Conservation (phyloP, 1,140 invertebrate species). For the Oedothorax gibbosus region DNA sequence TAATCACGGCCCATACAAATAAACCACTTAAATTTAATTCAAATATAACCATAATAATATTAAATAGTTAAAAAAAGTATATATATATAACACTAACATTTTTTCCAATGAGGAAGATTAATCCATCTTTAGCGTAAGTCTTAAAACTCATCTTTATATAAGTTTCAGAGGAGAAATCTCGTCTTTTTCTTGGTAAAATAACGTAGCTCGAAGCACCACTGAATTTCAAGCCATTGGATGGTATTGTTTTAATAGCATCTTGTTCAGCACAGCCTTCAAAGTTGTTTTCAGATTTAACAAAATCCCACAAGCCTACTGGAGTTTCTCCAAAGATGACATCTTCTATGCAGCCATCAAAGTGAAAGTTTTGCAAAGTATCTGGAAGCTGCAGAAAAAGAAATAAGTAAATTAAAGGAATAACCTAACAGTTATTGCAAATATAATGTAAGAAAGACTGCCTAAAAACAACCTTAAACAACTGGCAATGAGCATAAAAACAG, state of each 20-base stretch:
- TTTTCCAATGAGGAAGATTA: constrained; percentile 86
- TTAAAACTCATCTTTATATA: constrained; percentile 83
- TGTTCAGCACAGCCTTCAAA: constrained; percentile 79
- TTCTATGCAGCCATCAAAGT: constrained; percentile 91
- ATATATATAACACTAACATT: constrained; percentile 66
- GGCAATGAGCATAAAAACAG: too few relatives aligned
- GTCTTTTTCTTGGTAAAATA: constrained; percentile 74
- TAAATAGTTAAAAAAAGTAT: too few relatives aligned
- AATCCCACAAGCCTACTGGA: constrained; percentile 95
- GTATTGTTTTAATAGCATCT: constrained; percentile 75
- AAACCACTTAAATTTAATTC: too few relatives aligned
- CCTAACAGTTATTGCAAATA: too few relatives aligned
- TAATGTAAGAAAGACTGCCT: too few relatives aligned
- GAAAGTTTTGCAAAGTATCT: constrained; percentile 76
- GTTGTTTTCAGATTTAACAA: constrained; percentile 79
- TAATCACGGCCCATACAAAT: too few relatives aligned
- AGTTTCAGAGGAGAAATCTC: constrained; percentile 72
- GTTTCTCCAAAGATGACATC: constrained; percentile 89
- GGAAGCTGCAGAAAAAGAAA: constrained; percentile 70
- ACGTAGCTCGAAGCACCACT: constrained; percentile 84
- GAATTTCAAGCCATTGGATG: constrained; percentile 82
- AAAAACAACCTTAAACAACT: too few relatives aligned
- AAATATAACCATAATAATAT: too few relatives aligned
- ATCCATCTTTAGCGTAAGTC: constrained; percentile 85
- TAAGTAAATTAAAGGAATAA: too few relatives aligned